Base-by-base conservation (phyloP, 1,140 invertebrate species). In the Achroia grisella region DNA sequence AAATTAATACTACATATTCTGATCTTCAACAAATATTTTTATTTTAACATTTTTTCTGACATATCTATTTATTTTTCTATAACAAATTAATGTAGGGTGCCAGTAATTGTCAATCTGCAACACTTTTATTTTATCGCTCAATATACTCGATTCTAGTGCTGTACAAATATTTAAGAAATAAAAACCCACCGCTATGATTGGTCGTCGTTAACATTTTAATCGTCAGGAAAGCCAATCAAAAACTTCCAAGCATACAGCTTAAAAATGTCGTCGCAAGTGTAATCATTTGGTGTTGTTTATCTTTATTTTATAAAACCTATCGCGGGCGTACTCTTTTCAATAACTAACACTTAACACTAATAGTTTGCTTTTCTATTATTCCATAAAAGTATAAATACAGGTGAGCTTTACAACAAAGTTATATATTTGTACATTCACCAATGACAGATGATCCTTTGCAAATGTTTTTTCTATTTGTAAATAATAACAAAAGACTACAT, bases 381-480 rank as follows among this genome's bases (percentile, higher is more conserved):
- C 17, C n/a, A 8, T 23, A 17, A 35, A 13, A 45, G 61, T 52
- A 55, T 6, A 32, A 44, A 45, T 39, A 52, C 55, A 75, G 69
- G 77, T 67, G 51, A 35, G 44, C 17, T 37, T 32, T 10, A 30
- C 10, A 4, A 2, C 15, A 29, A 12, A 44, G 36, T 29, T 13
- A 8, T 15, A 4, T 8, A 39, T n/a, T 23, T 42, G 48, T 49
- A 70, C 62, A 74, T 73, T 78, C 73, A 49, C 62, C 63, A 63
- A 42, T 80, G 75, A 78, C 74, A 76, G 72, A 68, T 74, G 68
- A 71, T 73, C 45, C 44, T 64, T 60, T 43, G 51, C 44, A 52
- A 67, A 60, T 71, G 67, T 66, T 64, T 66, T 72, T 70, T 72
- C 50, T 70, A 74, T 74, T 83, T 81, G 79, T 83, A 83, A 83